phyloP scores from a whole-genome alignment of 2,888 invertebrate species.

The Nomada lathburiana region DNA sequence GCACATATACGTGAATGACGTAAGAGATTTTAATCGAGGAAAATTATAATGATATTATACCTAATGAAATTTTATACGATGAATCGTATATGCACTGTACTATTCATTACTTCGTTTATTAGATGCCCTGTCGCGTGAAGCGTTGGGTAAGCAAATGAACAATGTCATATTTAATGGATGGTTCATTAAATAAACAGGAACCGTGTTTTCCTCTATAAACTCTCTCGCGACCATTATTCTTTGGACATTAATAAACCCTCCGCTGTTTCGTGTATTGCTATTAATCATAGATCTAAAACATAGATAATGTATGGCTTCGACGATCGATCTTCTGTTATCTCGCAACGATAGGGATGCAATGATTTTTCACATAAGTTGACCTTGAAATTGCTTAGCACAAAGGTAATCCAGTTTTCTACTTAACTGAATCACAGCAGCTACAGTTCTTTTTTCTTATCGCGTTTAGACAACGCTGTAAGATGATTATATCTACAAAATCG shows the following conservation, averaged over 20 bases:
- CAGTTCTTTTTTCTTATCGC: conserved; percentile 31
- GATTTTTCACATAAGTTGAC: conserved; percentile 74
- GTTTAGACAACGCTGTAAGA: conserved; percentile 6
- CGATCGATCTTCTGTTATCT: conserved; percentile 62
- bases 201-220: conserved; percentile 1
- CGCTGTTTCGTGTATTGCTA: conserved; percentile 8
- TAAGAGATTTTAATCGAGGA: neutral
- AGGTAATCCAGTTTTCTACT: conserved; percentile 70
- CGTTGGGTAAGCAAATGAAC: neutral
- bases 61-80: too few species aligned
- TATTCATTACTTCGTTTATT: neutral
- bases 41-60: neutral
- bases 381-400: conserved; percentile 73
- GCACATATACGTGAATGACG: neutral
- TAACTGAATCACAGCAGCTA: conserved; percentile 52
- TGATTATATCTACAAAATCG: conserved; percentile 10
- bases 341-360: conserved; percentile 46
- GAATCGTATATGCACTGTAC: conserved; percentile 4
- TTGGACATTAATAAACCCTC: conserved; percentile 28
- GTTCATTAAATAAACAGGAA: conserved; percentile 2
- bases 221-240: neutral
- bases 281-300: conserved; percentile 53
- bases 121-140: neutral
- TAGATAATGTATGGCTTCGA: conserved; percentile 58
- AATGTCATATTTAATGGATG: neutral